A percentile compares a stretch with the other conserved stretches of the same genome.
phyloP scores from a whole-genome alignment of 1,140 invertebrate genomes.

The Sinella curviseta region DNA sequence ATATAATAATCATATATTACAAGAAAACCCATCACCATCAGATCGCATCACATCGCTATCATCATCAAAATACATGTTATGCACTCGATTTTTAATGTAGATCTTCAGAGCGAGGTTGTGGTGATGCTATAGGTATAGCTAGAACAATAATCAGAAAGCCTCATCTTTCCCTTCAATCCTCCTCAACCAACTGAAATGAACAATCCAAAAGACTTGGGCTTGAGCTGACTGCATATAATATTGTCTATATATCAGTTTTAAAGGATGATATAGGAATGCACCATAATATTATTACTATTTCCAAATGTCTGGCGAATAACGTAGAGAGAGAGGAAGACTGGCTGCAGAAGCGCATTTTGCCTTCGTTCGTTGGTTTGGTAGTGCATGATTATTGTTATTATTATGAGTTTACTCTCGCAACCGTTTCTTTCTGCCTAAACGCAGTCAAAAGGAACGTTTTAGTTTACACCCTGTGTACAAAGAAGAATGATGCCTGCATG shows the following conservation, averaged over 20 bases:
- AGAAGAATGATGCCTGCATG: conserved; percentile 1
- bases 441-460: conserved; percentile 28
- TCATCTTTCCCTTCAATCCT: too few species aligned
- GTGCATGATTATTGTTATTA: background rate
- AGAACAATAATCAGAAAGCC: too few species aligned
- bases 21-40: background rate
- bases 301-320: background rate
- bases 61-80: background rate
- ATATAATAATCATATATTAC: background rate
- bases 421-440: conserved; percentile 30
- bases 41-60: background rate
- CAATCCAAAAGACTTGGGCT: too few species aligned
- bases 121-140: too few species aligned
- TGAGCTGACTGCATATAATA: too few species aligned
- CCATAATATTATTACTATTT: background rate
- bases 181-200: too few species aligned
- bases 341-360: background rate
- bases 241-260: too few species aligned
- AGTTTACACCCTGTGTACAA: background rate
- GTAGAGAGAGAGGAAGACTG: background rate
- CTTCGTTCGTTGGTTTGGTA: background rate
- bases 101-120: too few species aligned
- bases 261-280: too few species aligned
- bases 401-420: conserved; percentile 20
- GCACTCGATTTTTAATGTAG: background rate